A percentile compares a stretch with the other conserved stretches of the same genome.
Conservation (phyloP, 2,888 invertebrate species). For the Harpalus rubripes region DNA sequence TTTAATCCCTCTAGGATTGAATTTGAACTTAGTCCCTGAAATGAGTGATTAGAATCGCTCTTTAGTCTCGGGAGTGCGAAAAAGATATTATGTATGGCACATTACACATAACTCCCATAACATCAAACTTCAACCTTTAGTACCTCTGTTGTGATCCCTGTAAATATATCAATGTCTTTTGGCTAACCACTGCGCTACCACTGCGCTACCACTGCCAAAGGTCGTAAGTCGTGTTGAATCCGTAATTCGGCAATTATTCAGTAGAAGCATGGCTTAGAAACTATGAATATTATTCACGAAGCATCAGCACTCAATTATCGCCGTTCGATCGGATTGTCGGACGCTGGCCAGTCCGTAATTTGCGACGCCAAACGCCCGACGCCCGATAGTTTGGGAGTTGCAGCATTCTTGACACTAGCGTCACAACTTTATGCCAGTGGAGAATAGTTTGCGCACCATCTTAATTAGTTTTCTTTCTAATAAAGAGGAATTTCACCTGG, state of each 20-base stretch:
- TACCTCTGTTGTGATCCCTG: no score
- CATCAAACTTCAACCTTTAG: no score
- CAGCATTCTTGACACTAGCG: neutral
- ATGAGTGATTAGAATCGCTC: no score
- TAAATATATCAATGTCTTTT: no score
- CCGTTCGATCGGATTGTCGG: neutral
- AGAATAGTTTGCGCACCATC: neutral
- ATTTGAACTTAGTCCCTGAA: no score
- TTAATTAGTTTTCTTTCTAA: neutral
- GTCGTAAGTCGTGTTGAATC: neutral
- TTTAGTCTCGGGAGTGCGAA: no score
- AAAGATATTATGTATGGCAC: no score
- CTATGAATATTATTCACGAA: slow-evolving; percentile 16
- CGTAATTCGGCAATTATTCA: neutral
- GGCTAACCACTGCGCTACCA: no score
- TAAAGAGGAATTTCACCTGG: neutral
- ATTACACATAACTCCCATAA: no score
- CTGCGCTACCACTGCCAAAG: no score
- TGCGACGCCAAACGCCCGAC: neutral
- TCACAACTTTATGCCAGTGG: neutral
- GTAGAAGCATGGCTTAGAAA: neutral
- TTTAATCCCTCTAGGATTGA: no score
- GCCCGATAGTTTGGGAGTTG: neutral
- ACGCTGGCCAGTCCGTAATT: neutral
- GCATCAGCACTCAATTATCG: slow-evolving; percentile 35